These are phyloP conservation scores for Galeruca laticollis DNA, from an alignment of 2,888 invertebrate genomes.

Conservation along the genomic window DNA sequence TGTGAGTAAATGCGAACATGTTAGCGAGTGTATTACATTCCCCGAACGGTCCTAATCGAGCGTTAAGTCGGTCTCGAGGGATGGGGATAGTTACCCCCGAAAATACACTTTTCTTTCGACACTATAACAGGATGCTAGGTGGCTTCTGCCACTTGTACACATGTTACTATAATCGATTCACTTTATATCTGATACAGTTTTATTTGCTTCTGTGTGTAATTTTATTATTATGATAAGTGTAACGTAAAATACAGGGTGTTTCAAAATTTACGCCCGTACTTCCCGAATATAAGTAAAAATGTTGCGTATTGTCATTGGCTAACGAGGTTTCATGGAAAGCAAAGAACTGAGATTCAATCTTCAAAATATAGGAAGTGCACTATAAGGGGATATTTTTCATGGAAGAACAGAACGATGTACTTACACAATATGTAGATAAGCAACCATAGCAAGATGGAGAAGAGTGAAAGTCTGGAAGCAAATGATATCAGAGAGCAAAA, in stretches of 20 bases:
- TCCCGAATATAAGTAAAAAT: no score
- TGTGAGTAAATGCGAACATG: slow-evolving; percentile 62
- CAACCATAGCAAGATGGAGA: no score
- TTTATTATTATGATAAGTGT: not conserved
- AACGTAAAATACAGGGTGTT: not conserved
- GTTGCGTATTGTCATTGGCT: no score
- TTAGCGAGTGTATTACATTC: slow-evolving; percentile 65
- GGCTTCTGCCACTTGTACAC: slow-evolving; percentile 52
- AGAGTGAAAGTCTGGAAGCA: no score
- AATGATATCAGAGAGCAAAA: no score
- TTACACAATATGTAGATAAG: no score
- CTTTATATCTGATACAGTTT: slow-evolving; percentile 37
- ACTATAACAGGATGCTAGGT: slow-evolving; percentile 16
- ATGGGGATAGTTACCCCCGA: slow-evolving; percentile 58
- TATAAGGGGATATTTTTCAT: no score
- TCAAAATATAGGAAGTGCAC: no score
- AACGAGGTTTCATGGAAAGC: no score
- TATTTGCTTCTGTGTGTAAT: not conserved
- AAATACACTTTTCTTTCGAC: slow-evolving; percentile 44
- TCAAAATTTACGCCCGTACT: not conserved
- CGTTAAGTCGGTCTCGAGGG: slow-evolving; percentile 64
- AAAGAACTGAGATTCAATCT: no score
- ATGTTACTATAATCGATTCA: slow-evolving; percentile 55
- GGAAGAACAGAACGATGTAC: no score
- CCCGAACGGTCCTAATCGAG: slow-evolving; percentile 66